A percentile compares a stretch with the other conserved stretches of the same genome.
phyloP scores from a whole-genome alignment of 1,140 invertebrate genomes.

The Sycobia sp. region DNA sequence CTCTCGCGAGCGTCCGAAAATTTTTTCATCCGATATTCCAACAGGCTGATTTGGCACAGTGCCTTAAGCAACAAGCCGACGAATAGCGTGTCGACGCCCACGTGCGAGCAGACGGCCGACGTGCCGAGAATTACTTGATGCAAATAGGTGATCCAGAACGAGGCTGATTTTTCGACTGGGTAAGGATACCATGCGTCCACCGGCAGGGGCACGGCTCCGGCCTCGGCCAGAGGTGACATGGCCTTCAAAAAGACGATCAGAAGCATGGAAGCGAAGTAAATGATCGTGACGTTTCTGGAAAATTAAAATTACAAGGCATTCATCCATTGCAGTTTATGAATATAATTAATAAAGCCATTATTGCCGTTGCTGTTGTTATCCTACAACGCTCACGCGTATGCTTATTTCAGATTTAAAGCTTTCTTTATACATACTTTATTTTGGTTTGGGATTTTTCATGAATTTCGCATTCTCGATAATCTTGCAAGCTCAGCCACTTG shows the following conservation, averaged over 20 bases:
- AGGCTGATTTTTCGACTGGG: constrained; percentile 5
- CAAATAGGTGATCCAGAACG: constrained; percentile 24
- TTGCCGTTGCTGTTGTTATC: too few relatives aligned
- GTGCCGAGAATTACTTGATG: constrained; percentile 18
- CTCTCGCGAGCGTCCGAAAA: neutral
- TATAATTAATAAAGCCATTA: too few relatives aligned
- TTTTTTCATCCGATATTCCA: constrained; percentile 9
- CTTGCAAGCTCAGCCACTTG: neutral
- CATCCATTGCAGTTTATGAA: neutral
- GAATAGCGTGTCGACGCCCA: constrained; percentile 16
- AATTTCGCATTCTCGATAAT: neutral
- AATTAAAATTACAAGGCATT: neutral
- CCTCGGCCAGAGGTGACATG: neutral
- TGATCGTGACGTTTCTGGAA: constrained; percentile 1
- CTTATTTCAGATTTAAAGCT: neutral
- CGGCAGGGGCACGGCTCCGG: neutral
- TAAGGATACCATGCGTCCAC: constrained; percentile 23
- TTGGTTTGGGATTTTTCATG: neutral
- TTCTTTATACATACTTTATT: constrained; percentile 21
- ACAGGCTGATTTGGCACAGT: neutral
- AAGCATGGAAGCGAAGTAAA: constrained; percentile 10
- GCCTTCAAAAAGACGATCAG: constrained; percentile 3
- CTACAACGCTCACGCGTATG: too few relatives aligned
- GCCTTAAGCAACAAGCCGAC: constrained; percentile 12
- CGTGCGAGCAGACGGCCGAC: neutral